Base-by-base conservation (phyloP, 2,888 invertebrate species). In the Schizotus pectinicornis region DNA sequence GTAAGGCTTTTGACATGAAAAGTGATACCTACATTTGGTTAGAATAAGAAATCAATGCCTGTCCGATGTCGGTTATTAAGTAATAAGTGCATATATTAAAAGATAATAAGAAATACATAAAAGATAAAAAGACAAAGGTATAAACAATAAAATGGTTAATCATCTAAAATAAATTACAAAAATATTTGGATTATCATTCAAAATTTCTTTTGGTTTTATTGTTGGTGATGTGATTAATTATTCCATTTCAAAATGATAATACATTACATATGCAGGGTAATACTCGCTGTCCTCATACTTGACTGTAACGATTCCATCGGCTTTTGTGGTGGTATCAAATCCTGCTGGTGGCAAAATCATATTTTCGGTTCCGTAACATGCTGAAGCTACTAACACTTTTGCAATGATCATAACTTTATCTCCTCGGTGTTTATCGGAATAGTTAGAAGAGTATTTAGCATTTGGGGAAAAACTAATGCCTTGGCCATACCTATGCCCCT, bases 221-320 rank as follows among this genome's bases (percentile, higher is more conserved):
- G n/a, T n/a, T 22, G 22, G 22, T 22, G 22, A n/a, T n/a, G 22
- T 5, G 22, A 22, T 22, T 22, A 5, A 3, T 22, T 22, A 2
- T 22, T 22, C 22, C 5, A 5, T 22, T 8, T 9, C 34, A 32
- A 41, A 34, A 46, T 47, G 47, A 31, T 41, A 54, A 47, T 54
- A 35, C n/a, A 54, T 35, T 33, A 47, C 47, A 12, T 47, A 54
- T n/a, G 9, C 12, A 8, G 54, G 54, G 2, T 7, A 54, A 33
- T 38, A 54, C 30, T 54, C 54, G 33, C 39, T 36, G 11, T 54
- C 54, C 22, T 54, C 54, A 38, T 54, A 54, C n/a, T 54, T 54
- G 7, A 54, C 54, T 38, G 39, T 22, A 14, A 54, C 54, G 8
- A 38, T 33, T 7, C 38, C 45, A n/a, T 32, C 8, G 11, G 37